phyloP scores from a whole-genome alignment of 2,888 invertebrate genomes.

The Lysandra bellargus region DNA sequence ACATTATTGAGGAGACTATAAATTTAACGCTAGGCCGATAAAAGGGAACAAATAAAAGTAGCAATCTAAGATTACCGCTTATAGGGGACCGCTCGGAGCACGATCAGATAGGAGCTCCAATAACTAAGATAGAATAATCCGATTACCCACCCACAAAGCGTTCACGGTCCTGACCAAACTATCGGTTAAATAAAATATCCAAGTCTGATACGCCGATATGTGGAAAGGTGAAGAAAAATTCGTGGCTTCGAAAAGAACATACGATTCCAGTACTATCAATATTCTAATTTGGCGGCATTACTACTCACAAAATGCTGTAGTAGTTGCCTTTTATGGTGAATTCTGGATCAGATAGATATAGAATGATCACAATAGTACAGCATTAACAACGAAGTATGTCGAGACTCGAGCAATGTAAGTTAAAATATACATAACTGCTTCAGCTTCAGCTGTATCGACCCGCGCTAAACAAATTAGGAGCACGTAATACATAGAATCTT shows the following conservation, averaged over 20 bases:
- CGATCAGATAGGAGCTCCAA: slow-evolving; percentile 46
- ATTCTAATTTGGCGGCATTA: not conserved
- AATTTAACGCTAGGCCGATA: slow-evolving; percentile 32
- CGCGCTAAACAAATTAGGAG: slow-evolving; percentile 15
- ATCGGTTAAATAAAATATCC: slow-evolving; percentile 39
- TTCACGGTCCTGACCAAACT: slow-evolving; percentile 55
- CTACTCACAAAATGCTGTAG: not conserved
- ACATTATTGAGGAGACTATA: slow-evolving; percentile 24
- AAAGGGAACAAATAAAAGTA: slow-evolving; percentile 32
- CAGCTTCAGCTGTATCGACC: not conserved
- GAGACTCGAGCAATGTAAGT: not conserved
- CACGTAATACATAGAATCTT: slow-evolving; percentile 11
- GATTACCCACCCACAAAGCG: slow-evolving; percentile 58
- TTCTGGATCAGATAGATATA: too few relatives aligned
- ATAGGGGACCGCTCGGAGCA: slow-evolving; percentile 35
- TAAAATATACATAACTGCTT: not conserved
- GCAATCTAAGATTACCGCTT: slow-evolving; percentile 34
- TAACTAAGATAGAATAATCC: slow-evolving; percentile 60
- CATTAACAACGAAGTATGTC: too few relatives aligned
- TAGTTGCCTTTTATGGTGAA: not conserved
- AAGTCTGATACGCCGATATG: not conserved
- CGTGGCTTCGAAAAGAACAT: not conserved
- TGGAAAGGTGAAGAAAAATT: slow-evolving; percentile 10
- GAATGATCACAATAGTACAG: too few relatives aligned
- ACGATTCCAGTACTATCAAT: not conserved